Base-by-base conservation (phyloP, 2,888 invertebrate genomes). In the Cordilura impudica region DNA sequence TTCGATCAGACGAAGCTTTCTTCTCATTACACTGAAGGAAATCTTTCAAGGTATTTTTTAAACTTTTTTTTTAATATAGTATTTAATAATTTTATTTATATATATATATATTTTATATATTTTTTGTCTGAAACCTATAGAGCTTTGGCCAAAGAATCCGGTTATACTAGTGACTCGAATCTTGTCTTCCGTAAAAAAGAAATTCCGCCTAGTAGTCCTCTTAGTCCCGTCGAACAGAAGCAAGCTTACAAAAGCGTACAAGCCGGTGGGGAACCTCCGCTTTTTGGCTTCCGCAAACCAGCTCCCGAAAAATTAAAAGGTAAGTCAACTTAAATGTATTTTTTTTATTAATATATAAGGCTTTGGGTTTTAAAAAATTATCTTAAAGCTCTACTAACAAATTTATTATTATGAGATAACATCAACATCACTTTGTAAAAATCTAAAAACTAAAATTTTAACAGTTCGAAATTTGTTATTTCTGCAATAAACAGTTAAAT, bases 251-350 rank as follows among this genome's bases (percentile, higher is more conserved):
- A 95, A 86, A 94, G 93, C 81, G 93, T 98, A 71, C 98, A 98
- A 88, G 94, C 95, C 74, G 98, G 98, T 0, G 98, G 98, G 0
- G 98, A 98, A 90, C 97, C 98, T 2, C 98, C 98, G 0, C 91
- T 97, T 8, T 93, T 96, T 86, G 98, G 98, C 47, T 93, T 98
- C 87, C 93, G 98, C 51, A 98, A 98, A 86, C 94, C 94, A 16
- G 97, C 96, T 14, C 98, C 98, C 23, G 94, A 95, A 88, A 93
- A 93, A 87, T 94, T 94, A 19, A 94, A 93, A 92, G 94, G 95
- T 95, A 90, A 89, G 91, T 86, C n/a, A n/a, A n/a, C n/a, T n/a
- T n/a, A 54, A 14, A 6, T n/a, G n/a, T 43, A 14, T 21, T 16
- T 72, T 49, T 39, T 60, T 6, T 49, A 8, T 14, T 45, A 45